These are phyloP conservation scores for Pristionchus exspectatus DNA, from an alignment of 2,888 invertebrate species.

Conservation along the genomic window DNA sequence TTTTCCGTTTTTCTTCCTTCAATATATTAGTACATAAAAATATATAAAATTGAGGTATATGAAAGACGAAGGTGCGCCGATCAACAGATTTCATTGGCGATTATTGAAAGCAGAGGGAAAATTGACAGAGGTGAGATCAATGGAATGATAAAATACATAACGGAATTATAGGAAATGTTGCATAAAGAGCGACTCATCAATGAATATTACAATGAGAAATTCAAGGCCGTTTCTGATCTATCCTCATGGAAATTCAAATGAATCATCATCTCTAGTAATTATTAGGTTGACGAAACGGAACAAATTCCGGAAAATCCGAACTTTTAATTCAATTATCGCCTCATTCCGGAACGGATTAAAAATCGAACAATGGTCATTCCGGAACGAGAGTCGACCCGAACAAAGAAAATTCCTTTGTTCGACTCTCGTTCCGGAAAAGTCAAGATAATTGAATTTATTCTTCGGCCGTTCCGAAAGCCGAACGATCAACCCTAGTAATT, in stretches of 20 bases:
- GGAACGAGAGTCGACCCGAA: too few species aligned
- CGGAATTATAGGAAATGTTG: constrained; percentile 36
- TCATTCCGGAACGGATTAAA: too few species aligned
- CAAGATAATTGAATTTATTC: too few species aligned
- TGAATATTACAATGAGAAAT: constrained; percentile 44
- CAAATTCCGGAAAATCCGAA: too few species aligned
- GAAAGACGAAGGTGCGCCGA: constrained; percentile 32
- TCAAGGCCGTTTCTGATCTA: constrained; percentile 34
- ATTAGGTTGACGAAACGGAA: too few species aligned
- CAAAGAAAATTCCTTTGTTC: too few species aligned
- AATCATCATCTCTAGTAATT: not conserved
- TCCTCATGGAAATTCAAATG: constrained; percentile 19
- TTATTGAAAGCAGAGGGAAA: constrained; percentile 50
- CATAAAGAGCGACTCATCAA: constrained; percentile 37
- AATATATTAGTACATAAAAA: not conserved
- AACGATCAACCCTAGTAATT: too few species aligned
- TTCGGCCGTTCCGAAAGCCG: too few species aligned
- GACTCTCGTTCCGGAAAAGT: too few species aligned
- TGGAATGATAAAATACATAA: not conserved
- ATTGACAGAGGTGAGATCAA: constrained; percentile 37
- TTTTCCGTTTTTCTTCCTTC: not conserved
- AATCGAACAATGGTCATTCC: too few species aligned
- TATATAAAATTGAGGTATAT: constrained; percentile 31
- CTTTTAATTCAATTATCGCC: too few species aligned
- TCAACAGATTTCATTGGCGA: constrained; percentile 54